Conservation (phyloP, 2,888 invertebrate species). For the Maniola hyperantus region DNA sequence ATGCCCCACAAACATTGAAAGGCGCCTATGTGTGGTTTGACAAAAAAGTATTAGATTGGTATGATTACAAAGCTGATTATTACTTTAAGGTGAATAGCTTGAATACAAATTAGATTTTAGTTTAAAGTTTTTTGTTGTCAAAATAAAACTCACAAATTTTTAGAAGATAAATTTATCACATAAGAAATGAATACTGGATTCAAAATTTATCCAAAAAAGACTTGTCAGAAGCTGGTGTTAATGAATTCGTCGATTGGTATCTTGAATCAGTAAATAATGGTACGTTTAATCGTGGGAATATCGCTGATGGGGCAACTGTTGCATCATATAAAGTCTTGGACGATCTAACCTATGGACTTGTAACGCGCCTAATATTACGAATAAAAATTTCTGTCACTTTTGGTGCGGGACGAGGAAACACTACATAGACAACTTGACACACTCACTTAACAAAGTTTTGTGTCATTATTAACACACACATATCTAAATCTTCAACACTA, state of each 20-base stretch:
- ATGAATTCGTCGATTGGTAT: conserved; percentile 84
- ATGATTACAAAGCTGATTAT: conserved; percentile 36
- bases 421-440: too few relatives aligned
- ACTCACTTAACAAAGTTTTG: too few relatives aligned
- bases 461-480: too few relatives aligned
- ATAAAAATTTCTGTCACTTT: too few relatives aligned
- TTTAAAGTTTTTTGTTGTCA: background rate
- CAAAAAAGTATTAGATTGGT: conserved; percentile 81
- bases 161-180: conserved; percentile 39
- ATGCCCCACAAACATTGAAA: conserved; percentile 74
- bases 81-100: conserved; percentile 7
- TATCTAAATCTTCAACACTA: too few relatives aligned
- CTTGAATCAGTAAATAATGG: conserved; percentile 68
- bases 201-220: conserved; percentile 55
- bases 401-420: too few relatives aligned
- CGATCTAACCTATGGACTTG: too few relatives aligned
- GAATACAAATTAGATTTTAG: background rate
- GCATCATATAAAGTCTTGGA: conserved; percentile 85
- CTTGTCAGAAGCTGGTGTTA: conserved; percentile 54
- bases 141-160: too few relatives aligned
- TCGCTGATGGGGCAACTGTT: conserved; percentile 50
- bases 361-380: too few relatives aligned
- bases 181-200: conserved; percentile 75
- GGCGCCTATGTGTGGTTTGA: conserved; percentile 86
- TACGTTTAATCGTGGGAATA: conserved; percentile 50